Base-by-base conservation (phyloP, 92 coral and sea anemone species). In the Anthopleura xanthogrammica region DNA sequence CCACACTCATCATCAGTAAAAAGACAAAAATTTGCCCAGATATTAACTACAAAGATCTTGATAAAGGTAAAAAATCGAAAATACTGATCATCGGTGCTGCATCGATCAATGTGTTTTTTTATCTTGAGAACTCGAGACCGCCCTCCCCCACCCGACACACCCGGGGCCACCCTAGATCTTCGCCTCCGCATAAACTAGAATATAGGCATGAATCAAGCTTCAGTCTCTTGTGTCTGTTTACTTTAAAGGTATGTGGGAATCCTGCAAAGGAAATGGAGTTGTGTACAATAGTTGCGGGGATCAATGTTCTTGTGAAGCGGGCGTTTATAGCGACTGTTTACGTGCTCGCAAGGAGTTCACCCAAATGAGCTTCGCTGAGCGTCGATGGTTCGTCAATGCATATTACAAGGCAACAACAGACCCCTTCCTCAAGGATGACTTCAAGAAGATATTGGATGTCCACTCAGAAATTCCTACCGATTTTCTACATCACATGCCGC, bases 311-410 rank as follows among this genome's bases (percentile, higher is more conserved):
- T 91, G 94, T 42, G 50, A 29, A 10, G 23, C 68, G 6, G 94
- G 91, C 12, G 17, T 8, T 0, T 66, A 57, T 55, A 75, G n/a
- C 2, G 52, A 78, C 14, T 91, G 94, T 70, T 62, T 76, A 16
- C 92, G 94, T 39, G 77, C 86, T 65, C 79, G 94, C 22, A 91
- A 88, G 77, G 94, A 88, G 36, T 86, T 91, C 82, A 86, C 92
- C 12, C 75, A 83, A 29, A 83, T 88, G 94, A 52, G 80, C 55
- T 77, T 23, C 52, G 77, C n/a, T 4, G 94, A 91, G 46, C 86
- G 88, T 22, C 72, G 76, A 40, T 88, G 92, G 22, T 86, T 82
- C 82, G 85, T 88, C 12, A 66, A 50, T 40, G 80, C 77, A 7
- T 78, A 88, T 13, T 77, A 81, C 73, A 86, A 75, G 2, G 90